phyloP scores from a whole-genome alignment of 2,888 invertebrate species.

The Liodrosophila aerea region DNA sequence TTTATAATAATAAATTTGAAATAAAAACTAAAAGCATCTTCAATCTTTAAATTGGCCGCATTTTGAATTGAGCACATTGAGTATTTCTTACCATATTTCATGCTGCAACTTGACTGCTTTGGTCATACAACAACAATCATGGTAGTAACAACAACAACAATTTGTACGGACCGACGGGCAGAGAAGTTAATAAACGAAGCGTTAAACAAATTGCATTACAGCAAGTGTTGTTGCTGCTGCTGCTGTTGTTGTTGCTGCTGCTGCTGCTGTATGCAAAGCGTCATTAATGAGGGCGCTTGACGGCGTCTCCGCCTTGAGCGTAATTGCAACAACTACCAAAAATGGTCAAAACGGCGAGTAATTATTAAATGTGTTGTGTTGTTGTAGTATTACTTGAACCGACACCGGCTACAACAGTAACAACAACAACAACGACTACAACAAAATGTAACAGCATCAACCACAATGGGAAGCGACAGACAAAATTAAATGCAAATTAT shows the following conservation, averaged over 20 bases:
- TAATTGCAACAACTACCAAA: constrained; percentile 70
- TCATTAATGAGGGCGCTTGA: constrained; percentile 68
- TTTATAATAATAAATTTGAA: no score
- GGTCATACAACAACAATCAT: neutral
- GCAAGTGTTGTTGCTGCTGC: constrained; percentile 35
- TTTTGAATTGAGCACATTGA: neutral
- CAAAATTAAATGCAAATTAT: constrained; percentile 47
- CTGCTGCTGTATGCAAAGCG: constrained; percentile 60
- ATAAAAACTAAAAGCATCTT: no score
- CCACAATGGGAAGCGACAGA: constrained; percentile 35
- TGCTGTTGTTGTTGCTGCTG: constrained; percentile 35
- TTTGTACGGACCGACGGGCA: constrained; percentile 9
- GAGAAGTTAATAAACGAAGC: constrained; percentile 73
- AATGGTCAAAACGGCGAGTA: constrained; percentile 70
- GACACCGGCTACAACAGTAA: constrained; percentile 10
- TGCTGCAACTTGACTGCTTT: no score
- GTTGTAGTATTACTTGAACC: constrained; percentile 35
- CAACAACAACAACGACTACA: constrained; percentile 12
- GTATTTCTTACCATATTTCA: neutral
- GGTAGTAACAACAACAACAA: constrained; percentile 19
- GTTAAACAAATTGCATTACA: constrained; percentile 79
- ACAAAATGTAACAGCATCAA: neutral
- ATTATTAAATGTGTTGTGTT: constrained; percentile 52
- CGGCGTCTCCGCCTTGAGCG: constrained; percentile 58
- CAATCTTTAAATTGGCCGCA: no score